A percentile compares a stretch with the other conserved stretches of the same genome.
These are phyloP conservation scores for Diabrotica undecimpunctata DNA, from an alignment of 1,140 invertebrate species.

Conservation along the genomic window DNA sequence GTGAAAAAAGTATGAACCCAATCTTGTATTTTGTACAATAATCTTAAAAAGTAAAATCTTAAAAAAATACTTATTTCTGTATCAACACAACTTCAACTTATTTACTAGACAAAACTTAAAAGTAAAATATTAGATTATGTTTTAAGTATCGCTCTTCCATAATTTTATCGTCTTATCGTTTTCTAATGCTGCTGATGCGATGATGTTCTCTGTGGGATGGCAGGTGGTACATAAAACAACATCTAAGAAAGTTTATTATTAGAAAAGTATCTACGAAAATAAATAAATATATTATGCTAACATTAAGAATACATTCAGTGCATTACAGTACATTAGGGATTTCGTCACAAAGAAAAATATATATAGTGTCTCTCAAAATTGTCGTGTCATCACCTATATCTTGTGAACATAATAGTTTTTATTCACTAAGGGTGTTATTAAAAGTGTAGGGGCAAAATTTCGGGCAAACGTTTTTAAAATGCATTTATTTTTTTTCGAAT, in stretches of 20 bases:
- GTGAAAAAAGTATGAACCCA: no score
- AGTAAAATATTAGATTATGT: neutral
- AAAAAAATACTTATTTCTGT: neutral
- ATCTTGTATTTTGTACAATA: no score
- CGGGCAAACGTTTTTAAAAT: no score
- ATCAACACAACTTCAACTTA: neutral
- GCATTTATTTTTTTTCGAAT: no score
- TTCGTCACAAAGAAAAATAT: no score
- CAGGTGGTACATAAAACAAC: conserved; percentile 97
- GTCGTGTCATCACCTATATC: no score
- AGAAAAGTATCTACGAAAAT: conserved; percentile 14
- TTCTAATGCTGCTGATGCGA: conserved; percentile 96
- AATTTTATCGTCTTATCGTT: conserved; percentile 99
- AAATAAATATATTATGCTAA: neutral
- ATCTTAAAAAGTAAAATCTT: neutral
- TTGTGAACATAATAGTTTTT: no score
- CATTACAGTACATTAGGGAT: no score
- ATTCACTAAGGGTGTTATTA: no score
- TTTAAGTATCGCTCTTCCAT: conserved; percentile 91
- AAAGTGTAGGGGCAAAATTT: no score
- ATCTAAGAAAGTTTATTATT: conserved; percentile 60
- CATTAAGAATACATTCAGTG: conserved; percentile 8
- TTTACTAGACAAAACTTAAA: neutral
- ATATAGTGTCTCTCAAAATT: no score
- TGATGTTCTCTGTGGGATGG: conserved; percentile 98